Conservation (phyloP, 2,888 invertebrate species). For the Drosophila kanekoi region DNA sequence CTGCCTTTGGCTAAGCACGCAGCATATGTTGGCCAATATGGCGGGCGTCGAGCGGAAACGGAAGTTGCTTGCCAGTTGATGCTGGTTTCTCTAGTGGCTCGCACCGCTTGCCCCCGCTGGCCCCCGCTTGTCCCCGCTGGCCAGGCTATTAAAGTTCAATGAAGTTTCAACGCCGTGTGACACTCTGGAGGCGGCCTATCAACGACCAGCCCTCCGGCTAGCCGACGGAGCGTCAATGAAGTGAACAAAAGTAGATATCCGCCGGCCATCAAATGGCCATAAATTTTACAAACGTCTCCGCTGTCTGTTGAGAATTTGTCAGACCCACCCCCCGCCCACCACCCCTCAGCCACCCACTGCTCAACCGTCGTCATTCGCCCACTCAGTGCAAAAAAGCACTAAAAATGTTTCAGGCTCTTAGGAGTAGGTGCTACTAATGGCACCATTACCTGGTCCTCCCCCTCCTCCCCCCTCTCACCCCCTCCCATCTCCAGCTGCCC, state of each 20-base stretch:
- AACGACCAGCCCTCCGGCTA: conserved; percentile 6
- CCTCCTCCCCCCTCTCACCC: no score
- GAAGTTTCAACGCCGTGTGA: conserved; percentile 64
- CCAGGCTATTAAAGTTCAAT: conserved; percentile 72
- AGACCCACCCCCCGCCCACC: neutral
- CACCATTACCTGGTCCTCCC: conserved; percentile 68
- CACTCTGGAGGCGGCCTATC: conserved; percentile 48
- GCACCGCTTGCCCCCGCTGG: conserved; percentile 5
- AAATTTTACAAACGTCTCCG: conserved; percentile 64
- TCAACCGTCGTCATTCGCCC: neutral
- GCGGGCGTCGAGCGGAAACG: conserved; percentile 15
- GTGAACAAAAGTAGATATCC: conserved; percentile 72
- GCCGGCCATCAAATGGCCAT: conserved; percentile 70
- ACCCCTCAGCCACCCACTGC: no score
- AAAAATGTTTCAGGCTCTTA: conserved; percentile 39
- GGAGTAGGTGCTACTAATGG: conserved; percentile 75
- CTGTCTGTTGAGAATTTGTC: conserved; percentile 53
- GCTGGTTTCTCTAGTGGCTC: neutral
- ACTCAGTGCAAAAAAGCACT: conserved; percentile 2
- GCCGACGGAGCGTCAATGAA: conserved; percentile 60
- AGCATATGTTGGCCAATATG: conserved; percentile 18
- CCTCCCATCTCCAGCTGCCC: no score
- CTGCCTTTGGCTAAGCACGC: neutral
- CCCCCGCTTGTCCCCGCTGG: conserved; percentile 42
- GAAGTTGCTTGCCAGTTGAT: conserved; percentile 36